A percentile compares a stretch with the other conserved stretches of the same genome.
Evolutionary conservation across 2,113 vertebrate genomes (phyloP).

Genomic region (Epinephelus fuscoguttatus): DNA sequence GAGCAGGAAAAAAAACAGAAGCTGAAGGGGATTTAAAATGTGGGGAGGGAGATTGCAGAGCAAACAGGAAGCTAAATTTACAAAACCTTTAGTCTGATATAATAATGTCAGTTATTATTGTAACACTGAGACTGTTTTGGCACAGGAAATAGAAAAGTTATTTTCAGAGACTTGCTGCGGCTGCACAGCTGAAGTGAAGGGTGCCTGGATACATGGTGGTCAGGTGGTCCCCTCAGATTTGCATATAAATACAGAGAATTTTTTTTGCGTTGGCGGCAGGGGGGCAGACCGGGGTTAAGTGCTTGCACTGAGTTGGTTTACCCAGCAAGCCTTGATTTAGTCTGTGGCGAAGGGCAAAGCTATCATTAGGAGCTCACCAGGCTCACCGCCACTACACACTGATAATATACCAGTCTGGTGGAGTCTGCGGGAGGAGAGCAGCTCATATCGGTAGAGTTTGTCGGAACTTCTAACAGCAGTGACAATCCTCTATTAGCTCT

Average conservation of each 20-base stretch:
- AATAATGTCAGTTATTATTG: constrained; percentile 20
- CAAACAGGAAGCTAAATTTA: constrained; percentile 9
- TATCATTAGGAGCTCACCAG: constrained; percentile 80
- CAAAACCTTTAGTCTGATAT: constrained; percentile 16
- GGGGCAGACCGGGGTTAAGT: constrained; percentile 77
- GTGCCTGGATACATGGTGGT: constrained; percentile 31
- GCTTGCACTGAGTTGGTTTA: constrained; percentile 74
- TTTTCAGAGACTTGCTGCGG: constrained; percentile 16
- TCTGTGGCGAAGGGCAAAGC: constrained; percentile 72
- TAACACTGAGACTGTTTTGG: constrained; percentile 12
- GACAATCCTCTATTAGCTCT: background rate
- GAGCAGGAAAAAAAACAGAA: background rate
- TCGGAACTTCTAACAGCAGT: constrained; percentile 6
- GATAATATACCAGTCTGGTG: constrained; percentile 48
- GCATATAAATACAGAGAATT: constrained; percentile 73
- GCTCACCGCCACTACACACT: constrained; percentile 56
- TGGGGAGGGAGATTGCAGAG: background rate
- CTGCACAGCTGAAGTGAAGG: background rate
- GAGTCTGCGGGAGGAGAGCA: constrained; percentile 36
- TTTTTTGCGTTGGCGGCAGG: constrained; percentile 54
- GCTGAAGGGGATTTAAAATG: background rate
- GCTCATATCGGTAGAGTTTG: background rate
- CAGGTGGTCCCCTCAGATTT: constrained; percentile 65
- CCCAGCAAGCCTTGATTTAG: constrained; percentile 79
- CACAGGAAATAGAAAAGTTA: constrained; percentile 7